Evolutionary conservation across 2,888 invertebrate genomes (phyloP).

Genomic region (Didymodactylos carnosus): DNA sequence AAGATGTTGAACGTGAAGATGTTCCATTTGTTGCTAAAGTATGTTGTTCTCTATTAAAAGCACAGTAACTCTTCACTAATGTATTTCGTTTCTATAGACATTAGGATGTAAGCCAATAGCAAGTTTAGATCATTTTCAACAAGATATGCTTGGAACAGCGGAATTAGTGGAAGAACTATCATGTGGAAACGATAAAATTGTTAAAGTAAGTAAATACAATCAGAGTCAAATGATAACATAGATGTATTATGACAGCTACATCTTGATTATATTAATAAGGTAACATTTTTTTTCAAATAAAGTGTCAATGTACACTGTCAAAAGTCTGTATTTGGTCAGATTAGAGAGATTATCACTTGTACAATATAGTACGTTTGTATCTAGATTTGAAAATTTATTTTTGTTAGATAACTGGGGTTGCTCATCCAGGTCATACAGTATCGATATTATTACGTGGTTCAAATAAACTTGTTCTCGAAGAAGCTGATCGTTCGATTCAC

Average conservation of each 20-base stretch:
- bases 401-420: conserved; percentile 53
- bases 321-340: background rate
- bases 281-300: background rate
- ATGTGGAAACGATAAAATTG: conserved; percentile 60
- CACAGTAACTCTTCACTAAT: background rate
- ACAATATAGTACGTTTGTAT: background rate
- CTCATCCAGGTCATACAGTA: conserved; percentile 67
- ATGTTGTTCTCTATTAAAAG: background rate
- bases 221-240: background rate
- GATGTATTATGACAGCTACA: background rate
- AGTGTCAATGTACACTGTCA: background rate
- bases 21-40: conserved; percentile 81
- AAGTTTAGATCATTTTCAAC: conserved; percentile 83
- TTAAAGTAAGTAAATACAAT: conserved; percentile 45
- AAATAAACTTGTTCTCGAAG: conserved; percentile 64
- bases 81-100: conserved; percentile 22
- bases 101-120: conserved; percentile 76
- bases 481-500: conserved; percentile 74
- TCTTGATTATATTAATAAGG: background rate
- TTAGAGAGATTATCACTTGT: background rate
- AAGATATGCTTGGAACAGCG: conserved; percentile 72
- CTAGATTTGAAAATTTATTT: no score
- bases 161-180: conserved; percentile 81
- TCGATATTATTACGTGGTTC: conserved; percentile 73
- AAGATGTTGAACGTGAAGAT: conserved; percentile 91